Conservation (phyloP, 2,888 invertebrate genomes). For the Eilema griseolum region DNA sequence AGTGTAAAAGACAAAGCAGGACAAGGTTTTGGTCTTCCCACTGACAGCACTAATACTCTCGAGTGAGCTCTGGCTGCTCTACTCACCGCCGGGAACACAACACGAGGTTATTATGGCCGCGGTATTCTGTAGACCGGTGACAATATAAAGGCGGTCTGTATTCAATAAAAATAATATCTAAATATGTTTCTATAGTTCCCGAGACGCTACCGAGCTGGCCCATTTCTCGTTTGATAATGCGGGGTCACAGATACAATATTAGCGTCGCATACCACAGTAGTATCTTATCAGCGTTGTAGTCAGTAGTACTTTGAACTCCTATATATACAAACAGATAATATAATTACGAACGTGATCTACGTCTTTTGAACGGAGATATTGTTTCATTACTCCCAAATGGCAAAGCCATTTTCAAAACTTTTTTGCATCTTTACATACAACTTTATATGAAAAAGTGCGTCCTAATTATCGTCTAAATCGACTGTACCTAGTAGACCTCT, state of each 20-base stretch:
- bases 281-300: slow-evolving; percentile 29
- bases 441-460: too few relatives aligned
- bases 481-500: too few relatives aligned
- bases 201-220: slow-evolving; percentile 8
- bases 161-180: neutral
- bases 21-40: too few relatives aligned
- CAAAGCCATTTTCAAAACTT: too few relatives aligned
- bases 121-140: too few relatives aligned
- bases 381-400: neutral
- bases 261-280: slow-evolving; percentile 37
- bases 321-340: slow-evolving; percentile 11
- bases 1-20: too few relatives aligned
- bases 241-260: slow-evolving; percentile 41
- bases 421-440: too few relatives aligned
- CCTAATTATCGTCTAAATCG: too few relatives aligned
- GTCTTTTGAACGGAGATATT: neutral
- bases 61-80: too few relatives aligned
- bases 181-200: neutral
- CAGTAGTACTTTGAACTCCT: slow-evolving; percentile 33
- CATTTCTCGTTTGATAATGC: slow-evolving; percentile 28
- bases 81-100: too few relatives aligned
- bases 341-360: neutral
- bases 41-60: too few relatives aligned
- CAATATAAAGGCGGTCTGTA: neutral
- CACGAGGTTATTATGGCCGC: too few relatives aligned